Percentiles rank a stretch among this genome's conserved stretches.
Evolutionary conservation across 1,140 invertebrate genomes (phyloP).

Genomic region (Hyphantria cunea): DNA sequence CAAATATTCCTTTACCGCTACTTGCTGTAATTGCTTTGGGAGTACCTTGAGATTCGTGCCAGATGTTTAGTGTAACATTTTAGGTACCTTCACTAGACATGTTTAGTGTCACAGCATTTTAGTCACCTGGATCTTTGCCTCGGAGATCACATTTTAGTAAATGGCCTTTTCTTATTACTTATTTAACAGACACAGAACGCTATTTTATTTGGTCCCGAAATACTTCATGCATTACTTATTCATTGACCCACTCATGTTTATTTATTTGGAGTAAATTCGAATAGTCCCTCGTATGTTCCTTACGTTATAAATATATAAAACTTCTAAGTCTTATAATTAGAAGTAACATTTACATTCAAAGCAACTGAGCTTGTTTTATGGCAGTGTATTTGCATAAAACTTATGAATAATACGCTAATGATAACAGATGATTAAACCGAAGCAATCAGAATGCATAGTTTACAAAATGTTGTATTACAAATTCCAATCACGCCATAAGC

Average conservation of each 20-base stretch:
- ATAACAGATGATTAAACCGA: conserved; percentile 37
- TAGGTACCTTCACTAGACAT: conserved; percentile 20
- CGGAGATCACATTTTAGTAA: conserved; percentile 27
- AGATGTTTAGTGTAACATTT: conserved; percentile 24
- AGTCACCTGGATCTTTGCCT: conserved; percentile 26
- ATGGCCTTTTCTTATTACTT: conserved; percentile 23
- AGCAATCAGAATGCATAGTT: conserved; percentile 37
- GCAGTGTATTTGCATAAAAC: background rate
- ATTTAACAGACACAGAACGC: conserved; percentile 26
- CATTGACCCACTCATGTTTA: conserved; percentile 28
- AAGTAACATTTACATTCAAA: too few relatives aligned
- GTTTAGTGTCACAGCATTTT: conserved; percentile 28
- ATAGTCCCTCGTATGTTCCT: background rate
- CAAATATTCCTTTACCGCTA: conserved; percentile 25
- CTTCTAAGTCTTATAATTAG: too few relatives aligned
- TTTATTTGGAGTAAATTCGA: conserved; percentile 28
- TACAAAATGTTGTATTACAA: conserved; percentile 37
- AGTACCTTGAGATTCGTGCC: conserved; percentile 26
- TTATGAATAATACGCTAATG: conserved; percentile 13
- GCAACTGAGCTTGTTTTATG: too few relatives aligned
- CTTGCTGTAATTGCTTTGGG: conserved; percentile 34
- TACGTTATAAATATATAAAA: too few relatives aligned
- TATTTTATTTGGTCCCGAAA: conserved; percentile 26
- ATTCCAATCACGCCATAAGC: conserved; percentile 47
- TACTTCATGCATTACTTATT: conserved; percentile 25